These are phyloP conservation scores for Norana najaformis DNA, from an alignment of 2,888 invertebrate genomes.

Conservation along the genomic window DNA sequence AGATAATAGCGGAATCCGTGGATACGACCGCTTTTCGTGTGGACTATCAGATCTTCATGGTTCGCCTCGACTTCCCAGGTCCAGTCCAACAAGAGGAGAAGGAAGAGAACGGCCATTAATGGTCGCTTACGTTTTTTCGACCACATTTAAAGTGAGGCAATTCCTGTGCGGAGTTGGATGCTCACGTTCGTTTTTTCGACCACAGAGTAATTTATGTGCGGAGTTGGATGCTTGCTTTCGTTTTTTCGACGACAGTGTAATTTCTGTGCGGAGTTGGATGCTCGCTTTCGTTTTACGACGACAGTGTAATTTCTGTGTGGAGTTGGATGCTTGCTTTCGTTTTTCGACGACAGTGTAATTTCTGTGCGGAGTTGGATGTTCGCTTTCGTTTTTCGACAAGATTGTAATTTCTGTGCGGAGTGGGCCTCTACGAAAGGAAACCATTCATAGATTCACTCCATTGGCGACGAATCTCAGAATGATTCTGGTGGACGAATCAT, in stretches of 20 bases:
- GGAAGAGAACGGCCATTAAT: not conserved
- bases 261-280: too few species aligned
- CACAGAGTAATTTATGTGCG: too few species aligned
- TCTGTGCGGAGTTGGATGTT: too few species aligned
- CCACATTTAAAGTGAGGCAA: too few species aligned
- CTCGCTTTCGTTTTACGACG: not conserved
- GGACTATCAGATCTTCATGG: constrained; percentile 39
- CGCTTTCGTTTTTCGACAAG: not conserved
- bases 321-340: too few species aligned
- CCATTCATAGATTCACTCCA: not conserved
- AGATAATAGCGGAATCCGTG: constrained; percentile 39
- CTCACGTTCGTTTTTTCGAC: too few species aligned
- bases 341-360: not conserved
- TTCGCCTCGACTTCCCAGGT: not conserved
- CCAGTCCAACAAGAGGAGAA: not conserved
- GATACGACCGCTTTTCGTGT: constrained; percentile 40
- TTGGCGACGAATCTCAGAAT: not conserved
- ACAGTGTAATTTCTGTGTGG: not conserved
- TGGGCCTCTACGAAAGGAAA: too few species aligned
- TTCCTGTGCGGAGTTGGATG: too few species aligned
- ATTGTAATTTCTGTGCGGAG: not conserved
- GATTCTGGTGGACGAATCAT: not conserved
- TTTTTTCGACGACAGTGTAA: not conserved
- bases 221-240: too few species aligned
- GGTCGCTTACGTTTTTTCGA: too few species aligned